Base-by-base conservation (phyloP, 2,113 vertebrate genomes). In the Tachycineta bicolor region DNA sequence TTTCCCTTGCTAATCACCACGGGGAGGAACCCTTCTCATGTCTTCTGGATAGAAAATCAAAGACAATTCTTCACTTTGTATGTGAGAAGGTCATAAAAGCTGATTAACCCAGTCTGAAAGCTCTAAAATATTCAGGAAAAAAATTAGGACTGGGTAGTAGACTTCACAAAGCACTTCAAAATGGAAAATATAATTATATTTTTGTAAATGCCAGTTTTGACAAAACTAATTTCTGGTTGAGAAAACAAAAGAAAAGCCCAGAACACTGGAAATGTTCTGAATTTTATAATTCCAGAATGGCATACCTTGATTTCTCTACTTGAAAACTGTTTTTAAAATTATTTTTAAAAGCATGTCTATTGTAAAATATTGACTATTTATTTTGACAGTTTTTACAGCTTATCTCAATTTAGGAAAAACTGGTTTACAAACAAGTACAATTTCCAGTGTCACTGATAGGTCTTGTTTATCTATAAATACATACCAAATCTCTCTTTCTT, bases 1-100 rank as follows among this genome's bases (percentile, higher is more conserved):
- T 88, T 94, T 95, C 71, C 59, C 79, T 91, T 94, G 73, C 21
- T 94, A 56, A 94, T 89, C 62, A 82, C 25, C 60, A 56, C 28
- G n/a, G 41, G 47, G 24, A 90, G 33, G 63, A 90, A 84, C 29
- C 21, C 20, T 17, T 89, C 74, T 95, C 37, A 28, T 63, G 44
- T 89, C 14, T 79, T 81, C 73, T 68, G 47, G 37, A 16, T 16
- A 69, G 37, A 80, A 65, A 91, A 94, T 64, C 88, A 93, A 86
- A 92, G 75, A 14, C 11, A 55, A 18, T 71, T 89, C 58, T 59
- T 94, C 63, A 55, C 44, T 91, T 87, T 56, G 4, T 43, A 29
- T 44, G 20, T 60, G 41, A 85, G 70, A 80, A 78, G 59, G 65
- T 84, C 77, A 83, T 58, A 65, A 49, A 79, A 82, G 67, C 50